Evolutionary conservation across 2,797 vertebrate genomes (phyloP).

Genomic region (Pachyuromys duprasi): DNA sequence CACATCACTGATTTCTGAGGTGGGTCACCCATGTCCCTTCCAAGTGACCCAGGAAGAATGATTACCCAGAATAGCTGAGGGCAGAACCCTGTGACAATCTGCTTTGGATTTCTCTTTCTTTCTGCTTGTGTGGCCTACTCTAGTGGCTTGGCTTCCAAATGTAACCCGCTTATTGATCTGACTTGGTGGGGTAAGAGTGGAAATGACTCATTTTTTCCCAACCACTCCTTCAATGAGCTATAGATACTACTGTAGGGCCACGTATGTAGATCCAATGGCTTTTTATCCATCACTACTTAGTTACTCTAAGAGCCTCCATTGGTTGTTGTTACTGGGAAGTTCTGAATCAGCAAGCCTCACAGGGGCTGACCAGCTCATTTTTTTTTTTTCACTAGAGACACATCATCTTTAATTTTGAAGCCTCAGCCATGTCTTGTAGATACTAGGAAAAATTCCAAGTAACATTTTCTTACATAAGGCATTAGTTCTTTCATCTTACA

Average conservation of each 20-base stretch:
- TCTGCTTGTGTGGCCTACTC: background rate
- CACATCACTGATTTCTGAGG: background rate
- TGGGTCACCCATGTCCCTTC: background rate
- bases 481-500: background rate
- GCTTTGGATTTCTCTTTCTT: background rate
- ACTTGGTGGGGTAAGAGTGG: background rate
- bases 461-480: background rate
- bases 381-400: background rate
- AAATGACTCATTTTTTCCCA: background rate
- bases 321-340: background rate
- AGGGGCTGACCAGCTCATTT: background rate
- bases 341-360: background rate
- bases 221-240: background rate
- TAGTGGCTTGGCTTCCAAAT: background rate
- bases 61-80: background rate
- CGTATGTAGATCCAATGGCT: background rate
- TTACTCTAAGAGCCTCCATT: background rate
- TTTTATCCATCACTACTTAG: background rate
- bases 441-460: slow-evolving; percentile 34
- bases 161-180: background rate
- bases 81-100: background rate
- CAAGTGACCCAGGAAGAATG: background rate
- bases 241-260: too few species aligned
- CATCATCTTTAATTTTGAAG: background rate
- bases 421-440: background rate